Conservation (phyloP, 1,140 invertebrate species). For the Sycobia sp. region DNA sequence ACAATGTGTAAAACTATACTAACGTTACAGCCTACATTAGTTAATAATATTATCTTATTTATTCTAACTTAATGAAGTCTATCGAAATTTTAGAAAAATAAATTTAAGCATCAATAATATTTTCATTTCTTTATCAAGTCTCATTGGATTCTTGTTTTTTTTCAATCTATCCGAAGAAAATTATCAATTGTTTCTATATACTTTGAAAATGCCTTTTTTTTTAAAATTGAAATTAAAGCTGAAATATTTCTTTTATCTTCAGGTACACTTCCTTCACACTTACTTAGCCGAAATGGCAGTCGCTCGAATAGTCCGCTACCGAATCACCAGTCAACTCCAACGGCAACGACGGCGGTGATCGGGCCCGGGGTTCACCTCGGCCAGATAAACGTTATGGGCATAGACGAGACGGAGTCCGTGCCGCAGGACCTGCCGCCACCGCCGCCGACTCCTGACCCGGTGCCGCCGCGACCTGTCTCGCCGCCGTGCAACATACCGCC, state of each 20-base stretch:
- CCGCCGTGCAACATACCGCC: conserved; percentile 61
- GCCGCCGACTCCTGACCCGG: conserved; percentile 66
- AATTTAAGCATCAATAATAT: too few species aligned
- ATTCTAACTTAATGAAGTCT: too few species aligned
- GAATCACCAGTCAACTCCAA: conserved; percentile 59
- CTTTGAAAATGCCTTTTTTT: too few species aligned
- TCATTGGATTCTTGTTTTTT: conserved; percentile 27
- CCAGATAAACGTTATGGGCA: conserved; percentile 44
- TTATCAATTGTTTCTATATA: too few species aligned
- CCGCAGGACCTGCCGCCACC: conserved; percentile 59
- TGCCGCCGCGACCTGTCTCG: conserved; percentile 66
- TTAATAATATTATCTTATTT: too few species aligned
- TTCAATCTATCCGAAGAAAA: too few species aligned
- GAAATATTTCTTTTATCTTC: too few species aligned
- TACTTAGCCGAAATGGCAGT: conserved; percentile 57
- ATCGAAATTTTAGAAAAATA: too few species aligned
- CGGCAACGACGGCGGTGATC: background rate
- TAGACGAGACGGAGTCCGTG: conserved; percentile 56
- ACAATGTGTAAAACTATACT: too few species aligned
- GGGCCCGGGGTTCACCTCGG: conserved; percentile 15
- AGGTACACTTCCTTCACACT: conserved; percentile 61
- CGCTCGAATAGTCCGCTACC: conserved; percentile 59
- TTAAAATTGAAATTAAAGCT: too few species aligned
- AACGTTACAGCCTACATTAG: too few species aligned
- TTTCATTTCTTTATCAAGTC: background rate